phyloP scores from a whole-genome alignment of 2,888 invertebrate genomes.

The Chrysodeixis includens region DNA sequence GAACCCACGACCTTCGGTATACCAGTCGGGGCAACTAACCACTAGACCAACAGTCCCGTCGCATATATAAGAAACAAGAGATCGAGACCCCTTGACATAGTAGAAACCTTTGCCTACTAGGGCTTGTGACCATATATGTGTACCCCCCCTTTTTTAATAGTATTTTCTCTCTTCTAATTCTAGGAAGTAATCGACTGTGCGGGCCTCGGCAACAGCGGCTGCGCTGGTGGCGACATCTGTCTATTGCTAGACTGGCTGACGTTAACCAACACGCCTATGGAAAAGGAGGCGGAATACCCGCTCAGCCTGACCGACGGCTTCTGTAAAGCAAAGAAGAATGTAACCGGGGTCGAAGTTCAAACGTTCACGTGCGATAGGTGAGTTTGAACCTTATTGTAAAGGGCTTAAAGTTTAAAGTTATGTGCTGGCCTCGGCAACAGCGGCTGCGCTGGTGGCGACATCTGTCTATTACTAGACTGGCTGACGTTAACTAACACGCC shows the following conservation, averaged over 20 bases:
- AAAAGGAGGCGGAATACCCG: slow-evolving; percentile 91
- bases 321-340: slow-evolving; percentile 80
- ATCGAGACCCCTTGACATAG: too few relatives aligned
- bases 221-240: slow-evolving; percentile 95
- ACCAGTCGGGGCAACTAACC: too few relatives aligned
- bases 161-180: slow-evolving; percentile 25
- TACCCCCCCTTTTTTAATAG: neutral
- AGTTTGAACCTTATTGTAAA: slow-evolving; percentile 63
- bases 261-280: slow-evolving; percentile 87
- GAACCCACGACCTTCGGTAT: too few relatives aligned
- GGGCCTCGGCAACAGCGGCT: slow-evolving; percentile 92
- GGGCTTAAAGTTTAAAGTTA: neutral
- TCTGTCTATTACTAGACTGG: slow-evolving; percentile 94
- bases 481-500: slow-evolving; percentile 87
- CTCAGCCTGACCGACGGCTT: slow-evolving; percentile 83
- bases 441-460: slow-evolving; percentile 95
- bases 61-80: too few relatives aligned
- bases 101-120: too few relatives aligned
- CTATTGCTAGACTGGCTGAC: slow-evolving; percentile 93
- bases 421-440: slow-evolving; percentile 92
- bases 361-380: slow-evolving; percentile 92
- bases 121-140: too few relatives aligned
- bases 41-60: too few relatives aligned
- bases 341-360: slow-evolving; percentile 83
- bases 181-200: slow-evolving; percentile 95